Percentiles rank a stretch among this genome's conserved stretches.
These are phyloP conservation scores for Zelleria hepariella DNA, from an alignment of 2,888 invertebrate genomes.

Conservation along the genomic window DNA sequence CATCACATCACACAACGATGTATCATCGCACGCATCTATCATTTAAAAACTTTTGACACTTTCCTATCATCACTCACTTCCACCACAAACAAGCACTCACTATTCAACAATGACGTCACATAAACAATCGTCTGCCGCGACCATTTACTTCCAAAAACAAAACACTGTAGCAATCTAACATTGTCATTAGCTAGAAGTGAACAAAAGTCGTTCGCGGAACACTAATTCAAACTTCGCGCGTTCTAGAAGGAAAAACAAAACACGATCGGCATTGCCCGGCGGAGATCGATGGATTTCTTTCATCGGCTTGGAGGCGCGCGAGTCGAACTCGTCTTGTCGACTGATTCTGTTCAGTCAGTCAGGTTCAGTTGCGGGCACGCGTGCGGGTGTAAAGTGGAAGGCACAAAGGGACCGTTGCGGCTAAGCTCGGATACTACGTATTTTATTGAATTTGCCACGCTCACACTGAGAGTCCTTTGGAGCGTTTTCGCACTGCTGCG, in stretches of 20 bases:
- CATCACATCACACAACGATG: neutral
- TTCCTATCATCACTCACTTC: neutral
- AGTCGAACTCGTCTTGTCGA: slow-evolving; percentile 46
- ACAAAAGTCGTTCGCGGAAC: neutral
- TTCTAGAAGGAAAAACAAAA: neutral
- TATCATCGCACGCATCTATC: neutral
- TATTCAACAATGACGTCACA: neutral
- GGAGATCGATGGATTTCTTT: slow-evolving; percentile 19
- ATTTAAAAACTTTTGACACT: neutral
- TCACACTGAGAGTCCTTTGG: no score
- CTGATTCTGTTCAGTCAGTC: slow-evolving; percentile 28
- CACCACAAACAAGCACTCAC: neutral
- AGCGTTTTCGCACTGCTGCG: no score
- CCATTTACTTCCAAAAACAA: neutral
- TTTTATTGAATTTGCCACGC: no score
- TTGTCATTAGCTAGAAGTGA: neutral
- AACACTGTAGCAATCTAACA: neutral
- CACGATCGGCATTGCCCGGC: slow-evolving; percentile 6
- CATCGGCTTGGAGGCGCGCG: slow-evolving; percentile 36
- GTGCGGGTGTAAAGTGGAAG: neutral
- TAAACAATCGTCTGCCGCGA: neutral
- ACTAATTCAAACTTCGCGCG: neutral
- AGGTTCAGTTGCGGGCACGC: neutral
- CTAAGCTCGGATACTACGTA: no score
- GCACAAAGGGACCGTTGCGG: neutral